Conservation (phyloP, 2,888 invertebrate species). For the Nezara viridula region DNA sequence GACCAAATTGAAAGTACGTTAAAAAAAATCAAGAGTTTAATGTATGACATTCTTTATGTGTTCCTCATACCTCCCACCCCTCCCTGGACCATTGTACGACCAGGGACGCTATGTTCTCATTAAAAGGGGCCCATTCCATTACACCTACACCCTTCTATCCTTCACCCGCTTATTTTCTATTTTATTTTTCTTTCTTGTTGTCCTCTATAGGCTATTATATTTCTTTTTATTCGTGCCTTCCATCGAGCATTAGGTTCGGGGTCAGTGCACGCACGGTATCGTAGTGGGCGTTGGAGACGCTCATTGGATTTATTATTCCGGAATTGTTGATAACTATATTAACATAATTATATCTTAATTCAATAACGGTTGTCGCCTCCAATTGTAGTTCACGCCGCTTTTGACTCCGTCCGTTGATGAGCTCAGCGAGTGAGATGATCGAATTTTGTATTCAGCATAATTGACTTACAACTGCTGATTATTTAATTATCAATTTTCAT, state of each 20-base stretch:
- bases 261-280: background rate
- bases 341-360: constrained; percentile 25
- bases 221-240: constrained; percentile 32
- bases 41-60: background rate
- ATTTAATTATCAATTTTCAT: too few species aligned
- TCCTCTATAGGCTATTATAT: constrained; percentile 23
- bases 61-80: background rate
- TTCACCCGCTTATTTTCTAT: constrained; percentile 20
- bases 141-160: constrained; percentile 36
- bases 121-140: constrained; percentile 36
- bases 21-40: background rate
- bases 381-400: background rate
- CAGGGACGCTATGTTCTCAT: constrained; percentile 36
- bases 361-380: background rate
- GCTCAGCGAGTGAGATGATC: background rate
- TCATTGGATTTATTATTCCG: background rate
- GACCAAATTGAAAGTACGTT: too few species aligned
- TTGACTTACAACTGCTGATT: too few species aligned
- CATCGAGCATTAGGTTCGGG: constrained; percentile 27
- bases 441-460: background rate
- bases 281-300: background rate
- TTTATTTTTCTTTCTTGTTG: constrained; percentile 19
- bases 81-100: background rate
- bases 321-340: background rate
- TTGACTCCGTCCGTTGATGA: background rate